Percentiles rank a stretch among this genome's conserved stretches.
These are phyloP conservation scores for Drosophila eugracilis DNA, from an alignment of 1,140 invertebrate species.

Conservation along the genomic window DNA sequence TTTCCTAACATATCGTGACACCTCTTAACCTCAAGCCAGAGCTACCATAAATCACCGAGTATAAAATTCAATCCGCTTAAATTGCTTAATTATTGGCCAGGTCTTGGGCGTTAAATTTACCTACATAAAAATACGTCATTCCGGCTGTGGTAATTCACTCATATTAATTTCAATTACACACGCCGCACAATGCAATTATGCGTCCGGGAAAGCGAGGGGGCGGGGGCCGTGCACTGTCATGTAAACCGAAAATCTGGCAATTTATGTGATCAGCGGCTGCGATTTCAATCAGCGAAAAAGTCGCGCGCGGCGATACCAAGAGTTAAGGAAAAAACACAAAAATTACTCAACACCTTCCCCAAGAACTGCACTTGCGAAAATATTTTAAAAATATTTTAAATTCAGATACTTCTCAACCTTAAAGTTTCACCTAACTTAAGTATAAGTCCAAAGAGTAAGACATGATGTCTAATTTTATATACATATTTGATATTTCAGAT, in stretches of 20 bases:
- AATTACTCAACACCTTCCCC: conserved; percentile 78
- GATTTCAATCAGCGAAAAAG: conserved; percentile 75
- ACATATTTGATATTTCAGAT: background rate
- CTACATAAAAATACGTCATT: conserved; percentile 76
- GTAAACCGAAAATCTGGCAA: conserved; percentile 81
- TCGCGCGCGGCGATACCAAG: conserved; percentile 24
- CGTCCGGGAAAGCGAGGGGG: conserved; percentile 30
- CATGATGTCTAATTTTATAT: no score
- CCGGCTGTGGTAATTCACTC: conserved; percentile 72
- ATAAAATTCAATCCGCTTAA: conserved; percentile 80
- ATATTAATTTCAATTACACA: conserved; percentile 84
- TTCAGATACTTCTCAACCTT: background rate
- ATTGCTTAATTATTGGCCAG: conserved; percentile 81
- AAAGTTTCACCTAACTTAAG: no score
- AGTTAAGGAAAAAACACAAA: conserved; percentile 29
- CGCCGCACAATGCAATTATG: conserved; percentile 82
- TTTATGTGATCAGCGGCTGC: conserved; percentile 79
- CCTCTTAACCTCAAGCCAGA: conserved; percentile 48
- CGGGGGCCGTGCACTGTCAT: conserved; percentile 51
- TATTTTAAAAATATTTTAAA: background rate
- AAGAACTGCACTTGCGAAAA: conserved; percentile 22
- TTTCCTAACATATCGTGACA: conserved; percentile 47
- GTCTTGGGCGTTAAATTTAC: conserved; percentile 70
- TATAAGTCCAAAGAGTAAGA: no score
- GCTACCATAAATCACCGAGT: conserved; percentile 68